Percentiles rank a stretch among this genome's conserved stretches.
These are phyloP conservation scores for Chaenodraco wilsoni DNA, from an alignment of 2,797 vertebrate genomes.

Conservation along the genomic window DNA sequence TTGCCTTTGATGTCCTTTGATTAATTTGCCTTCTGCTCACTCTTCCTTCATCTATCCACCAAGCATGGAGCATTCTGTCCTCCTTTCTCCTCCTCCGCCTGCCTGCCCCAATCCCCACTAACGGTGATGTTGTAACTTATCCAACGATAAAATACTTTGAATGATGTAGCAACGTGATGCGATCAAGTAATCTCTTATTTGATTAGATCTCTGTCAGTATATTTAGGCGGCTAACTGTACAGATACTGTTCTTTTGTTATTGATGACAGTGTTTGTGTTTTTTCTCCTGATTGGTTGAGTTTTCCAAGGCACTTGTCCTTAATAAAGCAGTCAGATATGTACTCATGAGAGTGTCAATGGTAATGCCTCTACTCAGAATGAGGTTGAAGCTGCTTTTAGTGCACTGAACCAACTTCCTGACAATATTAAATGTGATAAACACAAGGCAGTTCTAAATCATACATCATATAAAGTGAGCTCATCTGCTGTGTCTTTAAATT, in stretches of 20 bases:
- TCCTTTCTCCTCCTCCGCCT: constrained; percentile 36
- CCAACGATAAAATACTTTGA: background rate
- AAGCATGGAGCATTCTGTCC: constrained; percentile 35
- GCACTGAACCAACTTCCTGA: background rate
- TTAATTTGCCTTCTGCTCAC: constrained; percentile 78
- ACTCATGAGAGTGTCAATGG: background rate
- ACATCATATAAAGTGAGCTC: no score
- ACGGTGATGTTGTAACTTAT: constrained; percentile 16
- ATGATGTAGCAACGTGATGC: background rate
- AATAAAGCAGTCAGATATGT: background rate
- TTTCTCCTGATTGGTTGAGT: background rate
- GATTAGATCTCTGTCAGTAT: background rate
- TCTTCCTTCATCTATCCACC: constrained; percentile 57
- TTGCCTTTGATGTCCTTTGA: constrained; percentile 82
- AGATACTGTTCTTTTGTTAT: background rate
- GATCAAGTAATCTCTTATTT: background rate
- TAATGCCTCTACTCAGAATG: background rate
- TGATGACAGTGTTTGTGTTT: background rate
- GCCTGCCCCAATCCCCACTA: constrained; percentile 24
- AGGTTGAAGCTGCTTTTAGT: background rate
- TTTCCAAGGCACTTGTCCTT: background rate
- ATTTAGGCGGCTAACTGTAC: background rate
- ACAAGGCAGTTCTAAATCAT: background rate
- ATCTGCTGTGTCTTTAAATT: background rate
- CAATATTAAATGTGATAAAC: background rate